Conservation (phyloP, 2,113 vertebrate genomes). For the Odocoileus virginianus region DNA sequence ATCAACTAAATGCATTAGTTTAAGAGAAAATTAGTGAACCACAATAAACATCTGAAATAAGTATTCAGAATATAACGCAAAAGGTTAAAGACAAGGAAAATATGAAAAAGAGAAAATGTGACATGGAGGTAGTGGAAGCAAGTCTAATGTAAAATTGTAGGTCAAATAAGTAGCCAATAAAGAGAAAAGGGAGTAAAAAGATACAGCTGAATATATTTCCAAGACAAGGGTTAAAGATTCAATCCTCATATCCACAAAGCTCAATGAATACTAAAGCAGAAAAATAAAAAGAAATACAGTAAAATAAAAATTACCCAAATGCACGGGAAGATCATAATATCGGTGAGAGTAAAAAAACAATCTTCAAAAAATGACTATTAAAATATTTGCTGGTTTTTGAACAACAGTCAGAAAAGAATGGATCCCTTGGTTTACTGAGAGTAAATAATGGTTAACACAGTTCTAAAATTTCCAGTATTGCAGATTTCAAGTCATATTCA, state of each 20-base stretch:
- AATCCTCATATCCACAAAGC: background rate
- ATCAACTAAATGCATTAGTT: background rate
- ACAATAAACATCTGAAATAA: background rate
- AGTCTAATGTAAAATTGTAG: background rate
- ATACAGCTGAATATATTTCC: background rate
- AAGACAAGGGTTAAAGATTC: background rate
- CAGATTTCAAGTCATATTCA: background rate
- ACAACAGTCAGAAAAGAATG: background rate
- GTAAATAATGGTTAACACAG: background rate
- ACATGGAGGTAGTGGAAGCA: background rate
- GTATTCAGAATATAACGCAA: background rate
- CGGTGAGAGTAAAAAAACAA: background rate
- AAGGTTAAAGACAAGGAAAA: background rate
- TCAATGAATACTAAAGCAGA: background rate
- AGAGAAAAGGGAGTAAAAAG: background rate
- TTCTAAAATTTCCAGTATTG: background rate
- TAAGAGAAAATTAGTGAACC: background rate
- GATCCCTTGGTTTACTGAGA: background rate
- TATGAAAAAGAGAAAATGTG: background rate
- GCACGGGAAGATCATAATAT: background rate
- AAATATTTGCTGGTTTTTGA: background rate
- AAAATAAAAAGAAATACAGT: background rate
- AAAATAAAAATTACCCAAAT: conserved; percentile 26
- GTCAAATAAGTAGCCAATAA: background rate
- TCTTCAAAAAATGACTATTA: background rate